phyloP scores from a whole-genome alignment of 1,140 invertebrate genomes.

The Ceratosolen fusciceps region DNA sequence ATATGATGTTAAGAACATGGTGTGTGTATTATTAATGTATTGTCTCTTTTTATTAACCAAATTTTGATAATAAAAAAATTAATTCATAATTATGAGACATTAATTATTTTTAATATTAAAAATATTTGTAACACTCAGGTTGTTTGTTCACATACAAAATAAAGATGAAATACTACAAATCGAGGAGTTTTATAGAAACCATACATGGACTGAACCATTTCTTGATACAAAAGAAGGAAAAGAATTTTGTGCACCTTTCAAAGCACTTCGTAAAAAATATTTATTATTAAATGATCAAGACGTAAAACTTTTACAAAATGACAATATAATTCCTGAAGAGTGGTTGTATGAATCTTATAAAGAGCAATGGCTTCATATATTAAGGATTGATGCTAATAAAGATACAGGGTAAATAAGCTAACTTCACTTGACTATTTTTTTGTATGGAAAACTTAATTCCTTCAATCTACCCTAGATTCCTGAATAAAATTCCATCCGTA shows the following conservation, averaged over 20 bases:
- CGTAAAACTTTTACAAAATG: slow-evolving; percentile 78
- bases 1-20: slow-evolving; percentile 82
- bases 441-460: slow-evolving; percentile 35
- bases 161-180: slow-evolving; percentile 65
- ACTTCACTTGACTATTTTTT: background rate
- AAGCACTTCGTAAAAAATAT: slow-evolving; percentile 78
- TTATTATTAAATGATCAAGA: slow-evolving; percentile 81
- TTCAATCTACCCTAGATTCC: slow-evolving; percentile 46
- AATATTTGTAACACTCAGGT: slow-evolving; percentile 52
- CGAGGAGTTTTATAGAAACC: slow-evolving; percentile 67
- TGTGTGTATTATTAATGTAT: slow-evolving; percentile 55
- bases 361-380: slow-evolving; percentile 80
- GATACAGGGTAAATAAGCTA: slow-evolving; percentile 76
- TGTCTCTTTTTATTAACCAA: background rate
- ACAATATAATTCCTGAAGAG: slow-evolving; percentile 79
- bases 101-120: background rate
- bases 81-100: slow-evolving; percentile 12
- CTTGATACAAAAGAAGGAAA: slow-evolving; percentile 75
- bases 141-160: slow-evolving; percentile 62
- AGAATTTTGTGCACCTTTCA: slow-evolving; percentile 75
- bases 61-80: background rate
- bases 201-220: slow-evolving; percentile 70
- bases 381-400: slow-evolving; percentile 79
- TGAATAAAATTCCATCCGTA: slow-evolving; percentile 46
- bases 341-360: slow-evolving; percentile 79